phyloP scores from a whole-genome alignment of 2,888 invertebrate genomes.

The Thereva nobilitata region DNA sequence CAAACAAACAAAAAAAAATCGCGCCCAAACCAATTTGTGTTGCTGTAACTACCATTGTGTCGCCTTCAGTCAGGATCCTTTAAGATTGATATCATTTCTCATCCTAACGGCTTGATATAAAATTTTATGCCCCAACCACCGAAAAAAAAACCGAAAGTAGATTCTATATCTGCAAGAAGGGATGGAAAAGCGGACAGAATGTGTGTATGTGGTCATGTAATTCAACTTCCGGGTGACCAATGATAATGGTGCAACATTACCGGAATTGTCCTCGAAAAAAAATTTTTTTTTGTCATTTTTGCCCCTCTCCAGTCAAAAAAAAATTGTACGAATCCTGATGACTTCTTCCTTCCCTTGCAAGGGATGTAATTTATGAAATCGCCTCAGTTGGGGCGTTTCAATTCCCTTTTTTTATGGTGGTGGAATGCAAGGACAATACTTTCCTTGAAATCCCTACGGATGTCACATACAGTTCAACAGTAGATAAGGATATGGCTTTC shows the following conservation, averaged over 20 bases:
- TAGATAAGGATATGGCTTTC: slow-evolving; percentile 8
- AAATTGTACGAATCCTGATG: background rate
- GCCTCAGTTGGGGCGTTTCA: slow-evolving; percentile 23
- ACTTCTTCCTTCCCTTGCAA: slow-evolving; percentile 24
- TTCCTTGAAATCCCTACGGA: slow-evolving; percentile 32
- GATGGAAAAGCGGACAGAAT: background rate
- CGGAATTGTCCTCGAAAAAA: slow-evolving; percentile 21
- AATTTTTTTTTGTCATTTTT: slow-evolving; percentile 1
- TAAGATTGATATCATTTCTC: slow-evolving; percentile 8
- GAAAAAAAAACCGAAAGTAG: background rate
- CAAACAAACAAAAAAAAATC: background rate
- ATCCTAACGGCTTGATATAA: background rate
- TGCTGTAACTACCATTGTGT: slow-evolving; percentile 20
- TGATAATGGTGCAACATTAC: slow-evolving; percentile 36
- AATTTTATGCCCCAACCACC: background rate
- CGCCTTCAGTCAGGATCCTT: slow-evolving; percentile 6
- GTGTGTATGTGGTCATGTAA: slow-evolving; percentile 28
- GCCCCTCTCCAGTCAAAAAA: background rate
- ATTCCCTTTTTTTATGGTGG: slow-evolving; percentile 20
- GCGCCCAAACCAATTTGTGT: slow-evolving; percentile 13
- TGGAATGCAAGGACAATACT: slow-evolving; percentile 26
- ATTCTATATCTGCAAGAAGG: background rate
- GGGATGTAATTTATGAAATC: slow-evolving; percentile 34
- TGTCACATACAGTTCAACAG: slow-evolving; percentile 23
- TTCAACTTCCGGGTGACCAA: slow-evolving; percentile 36